These are phyloP conservation scores for Ifrita kowaldi DNA, from an alignment of 2,113 vertebrate species.

Conservation along the genomic window DNA sequence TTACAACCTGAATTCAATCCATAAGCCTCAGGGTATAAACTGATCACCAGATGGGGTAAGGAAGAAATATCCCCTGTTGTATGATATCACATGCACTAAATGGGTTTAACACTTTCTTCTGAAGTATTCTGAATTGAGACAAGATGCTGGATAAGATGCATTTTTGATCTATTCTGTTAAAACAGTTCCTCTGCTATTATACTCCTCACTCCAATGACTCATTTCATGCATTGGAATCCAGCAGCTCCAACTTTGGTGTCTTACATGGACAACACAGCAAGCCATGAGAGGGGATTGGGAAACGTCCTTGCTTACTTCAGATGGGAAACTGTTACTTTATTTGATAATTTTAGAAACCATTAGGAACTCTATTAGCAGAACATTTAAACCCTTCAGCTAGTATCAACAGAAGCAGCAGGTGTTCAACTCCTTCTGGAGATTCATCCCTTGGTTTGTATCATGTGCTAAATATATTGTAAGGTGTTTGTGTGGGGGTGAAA, in stretches of 20 bases:
- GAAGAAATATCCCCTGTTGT: not conserved
- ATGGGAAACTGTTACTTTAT: not conserved
- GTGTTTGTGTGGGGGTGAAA: accelerated
- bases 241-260: not conserved
- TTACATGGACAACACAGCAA: not conserved
- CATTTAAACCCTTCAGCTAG: not conserved
- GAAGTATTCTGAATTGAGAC: slow-evolving; percentile 13
- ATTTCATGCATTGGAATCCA: not conserved
- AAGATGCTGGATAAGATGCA: not conserved
- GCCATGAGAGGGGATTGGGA: not conserved
- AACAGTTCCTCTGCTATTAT: not conserved
- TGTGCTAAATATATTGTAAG: not conserved
- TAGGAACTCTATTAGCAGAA: not conserved
- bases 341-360: not conserved
- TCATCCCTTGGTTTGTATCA: not conserved
- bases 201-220: not conserved
- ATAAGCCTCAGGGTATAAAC: not conserved
- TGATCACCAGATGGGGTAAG: slow-evolving; percentile 1
- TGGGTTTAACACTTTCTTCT: slow-evolving; percentile 9
- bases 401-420: not conserved
- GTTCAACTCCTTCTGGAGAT: not conserved
- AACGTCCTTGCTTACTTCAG: not conserved
- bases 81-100: not conserved
- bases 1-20: not conserved
- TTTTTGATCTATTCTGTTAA: not conserved